phyloP scores from a whole-genome alignment of 2,888 invertebrate genomes.

The Sepiola atlantica region DNA sequence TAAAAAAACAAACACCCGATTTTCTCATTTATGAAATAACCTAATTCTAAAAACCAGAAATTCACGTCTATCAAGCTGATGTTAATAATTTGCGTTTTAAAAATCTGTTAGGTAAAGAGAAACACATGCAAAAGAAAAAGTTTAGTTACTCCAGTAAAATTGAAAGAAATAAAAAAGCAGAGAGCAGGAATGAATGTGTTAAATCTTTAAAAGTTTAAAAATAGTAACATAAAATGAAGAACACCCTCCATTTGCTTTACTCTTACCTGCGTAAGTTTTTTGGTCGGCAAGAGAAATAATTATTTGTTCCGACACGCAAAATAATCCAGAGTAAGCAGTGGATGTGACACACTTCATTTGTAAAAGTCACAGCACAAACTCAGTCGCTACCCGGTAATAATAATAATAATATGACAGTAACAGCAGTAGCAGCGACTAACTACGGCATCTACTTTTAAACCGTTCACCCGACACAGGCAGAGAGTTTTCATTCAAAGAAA shows the following conservation, averaged over 20 bases:
- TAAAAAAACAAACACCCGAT: too few species aligned
- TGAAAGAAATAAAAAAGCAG: background rate
- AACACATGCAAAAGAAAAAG: background rate
- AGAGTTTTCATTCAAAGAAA: background rate
- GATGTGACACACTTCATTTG: background rate
- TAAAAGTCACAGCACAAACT: background rate
- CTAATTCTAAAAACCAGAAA: background rate
- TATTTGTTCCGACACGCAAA: background rate
- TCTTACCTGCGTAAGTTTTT: background rate
- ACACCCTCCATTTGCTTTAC: background rate
- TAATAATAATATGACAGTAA: background rate
- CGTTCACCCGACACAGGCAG: background rate
- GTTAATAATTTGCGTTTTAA: background rate
- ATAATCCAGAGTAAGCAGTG: background rate
- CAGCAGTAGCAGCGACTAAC: conserved; percentile 5
- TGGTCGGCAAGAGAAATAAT: too few species aligned
- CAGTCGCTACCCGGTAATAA: background rate
- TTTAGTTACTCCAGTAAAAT: background rate
- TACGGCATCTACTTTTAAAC: background rate
- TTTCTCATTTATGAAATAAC: background rate
- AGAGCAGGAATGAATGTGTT: background rate
- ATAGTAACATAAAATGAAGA: background rate
- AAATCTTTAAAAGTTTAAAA: background rate
- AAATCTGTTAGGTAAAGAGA: background rate
- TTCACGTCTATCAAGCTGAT: background rate